Evolutionary conservation across 2,113 vertebrate genomes (phyloP).

Genomic region (Oriolus oriolus): DNA sequence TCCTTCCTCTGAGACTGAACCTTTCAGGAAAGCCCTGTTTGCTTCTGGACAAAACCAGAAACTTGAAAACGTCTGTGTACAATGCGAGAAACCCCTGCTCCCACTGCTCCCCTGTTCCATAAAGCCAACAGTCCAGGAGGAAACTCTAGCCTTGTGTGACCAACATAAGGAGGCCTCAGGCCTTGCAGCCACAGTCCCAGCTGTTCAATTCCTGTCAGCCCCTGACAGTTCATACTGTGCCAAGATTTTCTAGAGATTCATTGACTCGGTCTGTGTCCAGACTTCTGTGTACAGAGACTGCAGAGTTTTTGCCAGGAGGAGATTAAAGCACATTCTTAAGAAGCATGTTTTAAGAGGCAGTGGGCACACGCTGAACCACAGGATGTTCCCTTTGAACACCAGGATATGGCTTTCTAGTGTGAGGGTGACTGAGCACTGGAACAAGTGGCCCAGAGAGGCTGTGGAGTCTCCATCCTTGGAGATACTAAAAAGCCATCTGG

Average conservation of each 20-base stretch:
- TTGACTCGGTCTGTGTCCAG: not conserved
- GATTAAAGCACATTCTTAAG: not conserved
- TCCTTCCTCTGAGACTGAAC: not conserved
- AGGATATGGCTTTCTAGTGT: not conserved
- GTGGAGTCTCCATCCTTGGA: not conserved
- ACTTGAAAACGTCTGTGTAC: not conserved
- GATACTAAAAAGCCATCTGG: not conserved
- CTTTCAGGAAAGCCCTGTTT: not conserved
- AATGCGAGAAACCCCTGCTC: not conserved
- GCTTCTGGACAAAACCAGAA: not conserved
- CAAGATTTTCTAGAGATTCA: not conserved
- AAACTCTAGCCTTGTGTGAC: not conserved
- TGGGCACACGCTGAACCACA: not conserved
- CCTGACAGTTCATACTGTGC: not conserved
- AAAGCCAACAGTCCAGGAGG: not conserved
- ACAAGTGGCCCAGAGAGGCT: not conserved
- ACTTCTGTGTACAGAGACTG: not conserved
- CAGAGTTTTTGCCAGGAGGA: not conserved
- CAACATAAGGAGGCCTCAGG: not conserved
- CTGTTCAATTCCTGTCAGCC: too few relatives aligned
- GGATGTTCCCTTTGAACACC: not conserved
- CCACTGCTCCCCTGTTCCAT: not conserved
- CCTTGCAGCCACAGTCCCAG: not conserved
- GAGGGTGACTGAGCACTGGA: not conserved
- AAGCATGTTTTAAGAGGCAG: not conserved